A percentile compares a stretch with the other conserved stretches of the same genome.
Evolutionary conservation across 2,888 invertebrate species (phyloP).

Genomic region (Tachina fera): DNA sequence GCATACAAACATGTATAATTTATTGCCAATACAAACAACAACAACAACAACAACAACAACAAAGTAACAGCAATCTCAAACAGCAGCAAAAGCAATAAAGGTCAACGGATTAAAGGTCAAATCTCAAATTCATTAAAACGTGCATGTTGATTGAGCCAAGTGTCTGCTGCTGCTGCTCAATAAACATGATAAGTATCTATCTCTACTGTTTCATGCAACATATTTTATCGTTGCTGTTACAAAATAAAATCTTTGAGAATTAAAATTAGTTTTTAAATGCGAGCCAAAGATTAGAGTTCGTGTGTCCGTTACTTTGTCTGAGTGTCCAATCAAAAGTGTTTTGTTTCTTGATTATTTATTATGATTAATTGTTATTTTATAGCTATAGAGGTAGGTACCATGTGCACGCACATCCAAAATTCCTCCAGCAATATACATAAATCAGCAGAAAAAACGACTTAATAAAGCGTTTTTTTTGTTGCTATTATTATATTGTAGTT

Average conservation of each 20-base stretch:
- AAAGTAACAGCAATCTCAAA: slow-evolving; percentile 10
- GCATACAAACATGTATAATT: no score
- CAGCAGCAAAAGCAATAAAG: slow-evolving; percentile 55
- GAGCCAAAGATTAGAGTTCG: background rate
- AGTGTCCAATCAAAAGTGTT: slow-evolving; percentile 34
- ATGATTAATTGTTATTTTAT: slow-evolving; percentile 65
- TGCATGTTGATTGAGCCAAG: slow-evolving; percentile 31
- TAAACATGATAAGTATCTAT: background rate
- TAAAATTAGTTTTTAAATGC: background rate
- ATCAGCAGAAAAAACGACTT: slow-evolving; percentile 13
- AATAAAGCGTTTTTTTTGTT: slow-evolving; percentile 5
- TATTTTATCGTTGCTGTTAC: background rate
- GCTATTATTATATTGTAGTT: slow-evolving; percentile 14
- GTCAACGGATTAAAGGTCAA: slow-evolving; percentile 71
- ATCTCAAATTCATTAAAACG: slow-evolving; percentile 54
- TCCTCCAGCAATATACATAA: slow-evolving; percentile 9
- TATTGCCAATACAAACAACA: slow-evolving; percentile 28
- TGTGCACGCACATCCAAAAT: slow-evolving; percentile 5
- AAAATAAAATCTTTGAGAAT: background rate
- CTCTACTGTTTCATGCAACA: background rate
- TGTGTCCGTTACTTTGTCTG: slow-evolving; percentile 14
- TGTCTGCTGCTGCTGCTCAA: background rate
- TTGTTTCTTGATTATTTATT: slow-evolving; percentile 52
- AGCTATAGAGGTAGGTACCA: background rate
- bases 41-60: slow-evolving; percentile 20